Base-by-base conservation (phyloP, 2,888 invertebrate species). In the Gymnoscelis rufifasciata region DNA sequence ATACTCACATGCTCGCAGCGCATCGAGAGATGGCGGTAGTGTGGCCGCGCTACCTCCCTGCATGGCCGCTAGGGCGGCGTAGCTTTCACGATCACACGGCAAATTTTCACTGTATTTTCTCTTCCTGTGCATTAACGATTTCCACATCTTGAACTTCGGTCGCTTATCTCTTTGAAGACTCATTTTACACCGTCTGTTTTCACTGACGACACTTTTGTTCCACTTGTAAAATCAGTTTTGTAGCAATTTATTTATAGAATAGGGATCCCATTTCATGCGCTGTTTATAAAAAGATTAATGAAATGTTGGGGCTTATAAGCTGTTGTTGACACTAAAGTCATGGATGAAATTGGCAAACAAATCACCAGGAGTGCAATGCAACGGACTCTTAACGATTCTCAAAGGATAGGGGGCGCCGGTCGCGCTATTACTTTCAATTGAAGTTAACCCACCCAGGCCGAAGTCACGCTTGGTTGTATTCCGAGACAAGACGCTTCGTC, bases 11-110 rank as follows among this genome's bases (percentile, higher is more conserved):
- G 88, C 87, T 64, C 87, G 78, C 19, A 87, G 69, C 13, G 87
- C 88, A 62, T 88, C 87, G 42, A 88, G 80, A 74, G 87, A 88
- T 76, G 88, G 87, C 78, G 87, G 88, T 65, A 88, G 69, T 30
- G 88, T 88, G 54, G 88, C 83, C 7, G 88, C 79, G 49, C 68
- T 78, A 44, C 88, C 88, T 78, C 87, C 84, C 49, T 82, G 69
- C 83, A 88, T 77, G 8, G 82, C 82, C 78, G 83, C 82, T 56
- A 88, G 78, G 51, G 84, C 80, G 69, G 83, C 80, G 67, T 84
- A 88, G 1, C 86, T 78, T 47, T 86, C 87, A 47, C 70, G 71
- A 57, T 87, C 87, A 56, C 83, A 81, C 44, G 80, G 74, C 36
- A 79, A 53, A 39, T 67, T 74, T 63, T 87, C 88, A 62, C 83